Percentiles rank a stretch among this genome's conserved stretches.
Conservation (phyloP, 2,888 invertebrate genomes). For the Cataglyphis altisquamis region DNA sequence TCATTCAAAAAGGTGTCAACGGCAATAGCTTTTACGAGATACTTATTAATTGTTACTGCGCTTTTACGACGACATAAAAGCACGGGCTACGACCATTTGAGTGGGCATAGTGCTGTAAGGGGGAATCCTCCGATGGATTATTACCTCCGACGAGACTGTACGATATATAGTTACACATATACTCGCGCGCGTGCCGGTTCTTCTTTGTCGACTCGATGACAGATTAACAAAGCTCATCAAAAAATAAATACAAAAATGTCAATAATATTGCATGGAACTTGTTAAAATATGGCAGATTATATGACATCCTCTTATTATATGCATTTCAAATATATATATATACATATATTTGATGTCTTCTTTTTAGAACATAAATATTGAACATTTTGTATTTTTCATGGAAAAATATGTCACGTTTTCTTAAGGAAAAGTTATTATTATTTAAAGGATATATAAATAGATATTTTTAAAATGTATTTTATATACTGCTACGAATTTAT, state of each 20-base stretch:
- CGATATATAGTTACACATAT: conserved; percentile 67
- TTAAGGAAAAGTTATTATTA: background rate
- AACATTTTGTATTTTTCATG: background rate
- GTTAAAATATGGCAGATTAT: background rate
- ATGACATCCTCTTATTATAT: background rate
- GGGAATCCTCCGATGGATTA: conserved; percentile 83
- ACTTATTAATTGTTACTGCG: conserved; percentile 88
- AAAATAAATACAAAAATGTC: background rate
- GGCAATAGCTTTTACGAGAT: conserved; percentile 88
- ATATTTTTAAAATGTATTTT: background rate
- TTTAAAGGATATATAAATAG: background rate
- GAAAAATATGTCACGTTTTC: background rate
- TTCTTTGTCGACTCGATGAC: conserved; percentile 54
- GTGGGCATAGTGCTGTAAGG: conserved; percentile 76
- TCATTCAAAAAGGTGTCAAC: conserved; percentile 88
- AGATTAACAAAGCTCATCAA: conserved; percentile 17
- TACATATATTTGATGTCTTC: background rate
- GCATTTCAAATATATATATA: background rate
- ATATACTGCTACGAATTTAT: background rate
- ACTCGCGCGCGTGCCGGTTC: conserved; percentile 45
- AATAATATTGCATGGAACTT: background rate
- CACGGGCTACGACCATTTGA: conserved; percentile 84
- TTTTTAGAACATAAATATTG: background rate
- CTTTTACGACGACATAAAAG: conserved; percentile 88
- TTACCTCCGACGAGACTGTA: conserved; percentile 78